phyloP scores from a whole-genome alignment of 2,113 vertebrate species.

The Gavia stellata region DNA sequence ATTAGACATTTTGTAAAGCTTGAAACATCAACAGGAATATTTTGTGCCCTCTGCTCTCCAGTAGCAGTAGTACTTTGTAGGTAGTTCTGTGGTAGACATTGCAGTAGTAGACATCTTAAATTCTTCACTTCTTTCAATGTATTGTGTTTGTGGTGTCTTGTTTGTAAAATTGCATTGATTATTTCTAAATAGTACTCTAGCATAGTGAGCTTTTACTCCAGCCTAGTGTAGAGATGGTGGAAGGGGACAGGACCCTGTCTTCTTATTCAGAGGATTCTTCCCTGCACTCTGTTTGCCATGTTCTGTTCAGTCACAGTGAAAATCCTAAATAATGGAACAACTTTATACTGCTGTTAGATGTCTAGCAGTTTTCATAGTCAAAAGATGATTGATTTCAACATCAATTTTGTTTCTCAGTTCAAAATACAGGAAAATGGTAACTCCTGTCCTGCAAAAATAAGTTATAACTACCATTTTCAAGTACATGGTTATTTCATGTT shows the following conservation, averaged over 20 bases:
- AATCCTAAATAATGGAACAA: neutral
- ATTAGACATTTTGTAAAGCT: neutral
- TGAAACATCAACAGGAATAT: neutral
- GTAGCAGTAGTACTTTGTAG: constrained; percentile 25
- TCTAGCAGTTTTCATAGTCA: neutral
- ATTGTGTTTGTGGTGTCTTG: constrained; percentile 4
- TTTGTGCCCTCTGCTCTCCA: constrained; percentile 41
- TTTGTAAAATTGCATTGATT: neutral
- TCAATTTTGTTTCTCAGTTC: neutral
- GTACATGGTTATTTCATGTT: neutral
- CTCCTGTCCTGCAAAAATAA: neutral
- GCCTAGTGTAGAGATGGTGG: neutral
- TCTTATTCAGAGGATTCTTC: neutral
- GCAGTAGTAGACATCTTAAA: neutral
- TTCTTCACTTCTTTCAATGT: neutral
- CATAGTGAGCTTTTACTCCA: neutral
- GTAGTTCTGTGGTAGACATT: constrained; percentile 16
- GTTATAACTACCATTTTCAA: neutral
- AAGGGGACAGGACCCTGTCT: neutral
- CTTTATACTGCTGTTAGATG: neutral
- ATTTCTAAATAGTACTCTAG: neutral
- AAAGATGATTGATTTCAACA: neutral
- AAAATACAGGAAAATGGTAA: neutral
- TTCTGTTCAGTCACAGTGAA: neutral
- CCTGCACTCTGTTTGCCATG: neutral